Evolutionary conservation across 2,113 vertebrate genomes (phyloP).

Genomic region (Hemiscyllium ocellatum): DNA sequence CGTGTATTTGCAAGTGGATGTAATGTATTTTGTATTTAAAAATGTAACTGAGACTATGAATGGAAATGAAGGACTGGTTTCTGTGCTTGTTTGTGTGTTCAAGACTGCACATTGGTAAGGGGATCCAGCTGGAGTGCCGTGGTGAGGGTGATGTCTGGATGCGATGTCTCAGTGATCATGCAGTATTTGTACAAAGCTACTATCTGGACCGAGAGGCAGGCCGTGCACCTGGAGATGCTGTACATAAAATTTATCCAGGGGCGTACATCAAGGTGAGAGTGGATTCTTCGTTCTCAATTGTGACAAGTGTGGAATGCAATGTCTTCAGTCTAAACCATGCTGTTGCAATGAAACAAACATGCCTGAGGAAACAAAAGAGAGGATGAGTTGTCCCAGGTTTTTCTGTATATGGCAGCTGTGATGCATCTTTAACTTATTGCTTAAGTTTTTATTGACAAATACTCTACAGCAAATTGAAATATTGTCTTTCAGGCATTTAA

Average conservation of each 20-base stretch:
- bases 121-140: constrained; percentile 63
- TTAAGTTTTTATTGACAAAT: neutral
- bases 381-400: neutral
- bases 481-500: neutral
- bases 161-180: constrained; percentile 66
- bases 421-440: neutral
- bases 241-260: constrained; percentile 70
- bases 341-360: neutral
- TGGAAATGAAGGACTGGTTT: neutral
- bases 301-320: neutral
- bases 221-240: constrained; percentile 65
- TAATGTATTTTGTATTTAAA: neutral
- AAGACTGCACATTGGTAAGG: constrained; percentile 64
- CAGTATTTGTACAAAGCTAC: constrained; percentile 69
- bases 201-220: constrained; percentile 68
- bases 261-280: constrained; percentile 64
- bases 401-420: neutral
- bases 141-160: constrained; percentile 68
- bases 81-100: neutral
- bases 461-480: neutral
- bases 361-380: neutral
- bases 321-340: neutral
- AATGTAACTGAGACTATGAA: neutral
- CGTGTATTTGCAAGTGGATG: too few relatives aligned
- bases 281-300: neutral